Conservation (phyloP, 2,113 vertebrate genomes). For the Stomatorhinus ivindoensis region DNA sequence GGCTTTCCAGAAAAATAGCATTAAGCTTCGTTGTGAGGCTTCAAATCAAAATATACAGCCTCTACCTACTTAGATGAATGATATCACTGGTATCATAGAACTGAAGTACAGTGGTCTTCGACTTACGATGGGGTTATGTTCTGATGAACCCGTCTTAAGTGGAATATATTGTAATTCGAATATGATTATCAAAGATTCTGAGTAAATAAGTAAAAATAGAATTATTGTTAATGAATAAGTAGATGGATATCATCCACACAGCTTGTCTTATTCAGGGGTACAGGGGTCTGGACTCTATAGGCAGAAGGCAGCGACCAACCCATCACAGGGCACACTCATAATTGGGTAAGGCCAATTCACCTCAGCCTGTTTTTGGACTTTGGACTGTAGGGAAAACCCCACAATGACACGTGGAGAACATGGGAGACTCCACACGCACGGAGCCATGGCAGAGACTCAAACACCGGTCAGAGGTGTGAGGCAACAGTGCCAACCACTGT, state of each 20-base stretch:
- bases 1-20: neutral
- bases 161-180: neutral
- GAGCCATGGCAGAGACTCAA: neutral
- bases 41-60: neutral
- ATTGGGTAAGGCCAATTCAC: neutral
- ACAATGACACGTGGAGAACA: neutral
- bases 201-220: neutral
- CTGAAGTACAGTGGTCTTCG: neutral
- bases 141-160: neutral
- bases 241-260: neutral
- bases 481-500: neutral
- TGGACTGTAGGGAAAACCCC: neutral
- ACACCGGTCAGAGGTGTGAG: neutral
- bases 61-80: neutral
- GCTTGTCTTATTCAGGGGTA: neutral
- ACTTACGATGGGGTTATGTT: neutral
- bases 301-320: neutral
- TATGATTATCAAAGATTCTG: neutral
- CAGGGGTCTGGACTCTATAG: neutral
- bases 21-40: neutral
- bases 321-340: neutral
- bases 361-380: neutral
- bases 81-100: neutral
- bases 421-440: neutral
- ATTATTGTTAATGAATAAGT: neutral